Evolutionary conservation across 2,113 vertebrate genomes (phyloP), one percentile per base, ranked within the genome.

Genomic region (Chroicocephalus ridibundus): DNA sequence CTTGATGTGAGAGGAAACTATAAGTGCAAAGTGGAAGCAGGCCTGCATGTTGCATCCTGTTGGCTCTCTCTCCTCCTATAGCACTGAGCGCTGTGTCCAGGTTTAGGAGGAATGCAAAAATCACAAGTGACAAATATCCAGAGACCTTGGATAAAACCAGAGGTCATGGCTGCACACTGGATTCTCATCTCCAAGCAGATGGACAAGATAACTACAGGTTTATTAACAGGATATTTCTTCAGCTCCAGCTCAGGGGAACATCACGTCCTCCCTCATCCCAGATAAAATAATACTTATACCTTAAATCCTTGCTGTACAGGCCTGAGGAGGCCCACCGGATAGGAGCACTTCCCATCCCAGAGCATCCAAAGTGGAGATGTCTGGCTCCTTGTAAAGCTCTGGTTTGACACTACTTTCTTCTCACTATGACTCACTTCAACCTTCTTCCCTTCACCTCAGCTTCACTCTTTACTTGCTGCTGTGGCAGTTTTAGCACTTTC

Each of bases 31-130:
- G 47, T 20, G 17, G 42, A 86, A 78, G 25, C 36, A 82, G 34
- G 6, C 13, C 46, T 68, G 57, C 20, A 40, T 1, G 0, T 46
- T 61, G 10, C 29, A 12, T 34, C 0, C 0, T 25, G 12, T 57
- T 62, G 27, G 24, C 14, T 51, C 38, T 60, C 40, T 61, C 58
- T 72, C 40, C 46, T 90, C 76, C 52, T 65, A 13, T 26, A 71
- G 18, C 38, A 47, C 34, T 18, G 15, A 27, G 21, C 2, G 1
- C 55, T 42, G 15, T 16, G 26, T n/a, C 47, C 36, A 27, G 14
- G 10, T 57, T 51, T 40, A 27, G 40, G 19, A 74, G 31, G 22
- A 70, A 71, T 29, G 29, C 11, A 42, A 47, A 82, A 60, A 19
- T 19, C 27, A 38, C 18, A 80, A 65, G 15, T 22, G 51, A 71